Base-by-base conservation (phyloP, 1,140 invertebrate species). In the Teleopsis dalmanni region DNA sequence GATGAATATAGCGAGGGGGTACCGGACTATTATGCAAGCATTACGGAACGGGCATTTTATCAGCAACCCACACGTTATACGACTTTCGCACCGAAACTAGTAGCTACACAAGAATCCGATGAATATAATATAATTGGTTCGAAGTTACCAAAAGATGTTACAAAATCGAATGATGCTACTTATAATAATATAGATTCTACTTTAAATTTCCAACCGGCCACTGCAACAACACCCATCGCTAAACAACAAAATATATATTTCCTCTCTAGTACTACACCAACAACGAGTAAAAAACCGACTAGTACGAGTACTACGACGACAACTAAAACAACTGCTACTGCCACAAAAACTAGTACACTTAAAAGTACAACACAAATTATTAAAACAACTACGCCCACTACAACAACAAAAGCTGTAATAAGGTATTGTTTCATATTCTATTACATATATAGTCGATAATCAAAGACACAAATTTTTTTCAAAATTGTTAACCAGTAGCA, bases 161-260 rank as follows among this genome's bases (percentile, higher is more conserved):
- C n/a, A n/a, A n/a, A n/a, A n/a, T n/a, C n/a, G n/a, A n/a, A n/a
- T n/a, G n/a, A n/a, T n/a, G n/a, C n/a, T n/a, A n/a, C n/a, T n/a
- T n/a, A n/a, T n/a, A n/a, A n/a, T n/a, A n/a, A n/a, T n/a, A n/a
- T n/a, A n/a, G n/a, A n/a, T n/a, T n/a, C n/a, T n/a, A n/a, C n/a
- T n/a, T n/a, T n/a, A n/a, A n/a, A n/a, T n/a, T n/a, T n/a, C n/a
- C n/a, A n/a, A n/a, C n/a, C n/a, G n/a, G 31, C 22, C 4, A 47
- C 47, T 10, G 18, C 37, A 36, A 36, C 48, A 44, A 47, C 23
- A 13, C 36, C 47, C 27, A 42, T 4, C 14, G 16, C 36, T 8
- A 61, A 55, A 55, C 56, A 57, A 50, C 56, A 58, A 37, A 56
- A 52, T 31, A 61, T 54, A 43, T 54, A 51, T 42, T 55, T 46